Evolutionary conservation across 53 echinoderm and acorn worm genomes (phyloP).

Genomic region (Pentamera pediparva): DNA sequence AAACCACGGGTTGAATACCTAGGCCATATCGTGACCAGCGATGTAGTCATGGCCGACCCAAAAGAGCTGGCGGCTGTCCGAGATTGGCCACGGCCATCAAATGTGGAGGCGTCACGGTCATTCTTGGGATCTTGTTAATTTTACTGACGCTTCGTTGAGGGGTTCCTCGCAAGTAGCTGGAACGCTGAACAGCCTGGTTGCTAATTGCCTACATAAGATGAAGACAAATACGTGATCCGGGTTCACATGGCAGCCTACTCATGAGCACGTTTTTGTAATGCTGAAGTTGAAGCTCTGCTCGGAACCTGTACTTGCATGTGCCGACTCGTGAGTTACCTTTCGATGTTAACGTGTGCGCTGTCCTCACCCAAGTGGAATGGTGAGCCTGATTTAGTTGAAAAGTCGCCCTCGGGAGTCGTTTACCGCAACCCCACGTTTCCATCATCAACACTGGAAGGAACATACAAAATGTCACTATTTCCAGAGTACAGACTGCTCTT

Average conservation of each 20-base stretch:
- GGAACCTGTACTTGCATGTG: conserved; percentile 1
- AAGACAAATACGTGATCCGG: neutral
- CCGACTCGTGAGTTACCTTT: neutral
- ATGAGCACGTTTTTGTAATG: neutral
- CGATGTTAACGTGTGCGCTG: too few relatives aligned
- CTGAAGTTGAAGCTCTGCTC: neutral
- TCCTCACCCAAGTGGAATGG: too few relatives aligned
- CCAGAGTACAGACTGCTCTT: too few relatives aligned
- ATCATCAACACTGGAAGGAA: too few relatives aligned
- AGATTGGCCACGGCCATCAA: neutral
- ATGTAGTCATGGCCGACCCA: neutral
- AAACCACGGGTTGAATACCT: conserved; percentile 7
- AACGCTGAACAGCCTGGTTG: neutral
- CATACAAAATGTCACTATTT: too few relatives aligned
- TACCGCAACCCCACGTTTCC: too few relatives aligned
- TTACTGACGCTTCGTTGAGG: conserved; percentile 3
- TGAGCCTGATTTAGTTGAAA: too few relatives aligned
- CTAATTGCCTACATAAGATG: neutral
- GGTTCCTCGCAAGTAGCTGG: neutral
- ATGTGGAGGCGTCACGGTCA: neutral
- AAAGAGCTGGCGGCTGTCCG: neutral
- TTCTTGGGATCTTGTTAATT: conserved; percentile 1
- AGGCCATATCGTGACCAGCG: neutral
- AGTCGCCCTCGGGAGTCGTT: too few relatives aligned
- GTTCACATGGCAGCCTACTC: neutral